Evolutionary conservation across 2,797 vertebrate genomes (phyloP).

Genomic region (Macrochelys suwanniensis): DNA sequence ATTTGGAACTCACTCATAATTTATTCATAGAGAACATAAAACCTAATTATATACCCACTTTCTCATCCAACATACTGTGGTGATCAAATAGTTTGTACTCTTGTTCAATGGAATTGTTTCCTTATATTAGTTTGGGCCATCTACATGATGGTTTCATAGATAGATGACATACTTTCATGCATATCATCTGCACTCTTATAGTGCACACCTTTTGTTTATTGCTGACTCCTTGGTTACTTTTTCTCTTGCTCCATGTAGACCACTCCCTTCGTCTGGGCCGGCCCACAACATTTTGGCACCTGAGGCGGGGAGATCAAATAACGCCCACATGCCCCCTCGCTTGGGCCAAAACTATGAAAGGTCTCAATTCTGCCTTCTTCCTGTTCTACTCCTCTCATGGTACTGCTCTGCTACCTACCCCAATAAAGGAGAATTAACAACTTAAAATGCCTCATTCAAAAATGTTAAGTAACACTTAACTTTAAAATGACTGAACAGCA

Average conservation of each 20-base stretch:
- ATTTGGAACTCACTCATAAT: conserved; percentile 2
- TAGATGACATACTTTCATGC: background rate
- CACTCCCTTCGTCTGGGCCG: background rate
- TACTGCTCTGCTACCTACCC: too few relatives aligned
- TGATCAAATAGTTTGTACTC: background rate
- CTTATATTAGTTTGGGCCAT: background rate
- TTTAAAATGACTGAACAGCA: too few relatives aligned
- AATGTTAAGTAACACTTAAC: too few relatives aligned
- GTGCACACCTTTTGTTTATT: background rate
- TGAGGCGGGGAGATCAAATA: too few relatives aligned
- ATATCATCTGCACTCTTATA: background rate
- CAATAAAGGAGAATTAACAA: too few relatives aligned
- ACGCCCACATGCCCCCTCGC: too few relatives aligned
- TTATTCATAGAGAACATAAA: background rate
- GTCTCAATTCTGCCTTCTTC: too few relatives aligned
- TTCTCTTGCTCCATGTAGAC: background rate
- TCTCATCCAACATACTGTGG: background rate
- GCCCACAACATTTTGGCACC: too few relatives aligned
- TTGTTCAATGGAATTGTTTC: background rate
- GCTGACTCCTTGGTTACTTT: conserved; percentile 1
- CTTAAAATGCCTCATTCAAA: too few relatives aligned
- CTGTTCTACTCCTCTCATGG: too few relatives aligned
- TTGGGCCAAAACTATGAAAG: too few relatives aligned
- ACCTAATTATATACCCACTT: background rate
- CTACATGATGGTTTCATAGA: background rate